Evolutionary conservation across 92 coral and sea anemone species (phyloP).

Genomic region (Zoanthus gigantus): DNA sequence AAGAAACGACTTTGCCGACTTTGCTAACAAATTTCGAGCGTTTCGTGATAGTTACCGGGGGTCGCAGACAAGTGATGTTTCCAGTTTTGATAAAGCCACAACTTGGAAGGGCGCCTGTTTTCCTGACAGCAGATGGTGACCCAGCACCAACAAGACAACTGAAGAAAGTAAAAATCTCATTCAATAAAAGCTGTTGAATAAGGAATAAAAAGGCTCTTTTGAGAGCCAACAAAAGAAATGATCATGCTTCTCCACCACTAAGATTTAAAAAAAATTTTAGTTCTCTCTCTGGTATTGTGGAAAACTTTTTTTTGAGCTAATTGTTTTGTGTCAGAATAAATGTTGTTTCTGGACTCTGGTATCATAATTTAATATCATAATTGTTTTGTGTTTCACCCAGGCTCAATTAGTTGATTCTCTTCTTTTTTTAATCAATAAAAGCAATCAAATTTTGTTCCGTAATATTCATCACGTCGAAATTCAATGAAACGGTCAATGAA

Average conservation of each 20-base stretch:
- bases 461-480: not conserved
- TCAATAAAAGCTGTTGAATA: constrained; percentile 3
- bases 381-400: not conserved
- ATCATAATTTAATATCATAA: too few species aligned
- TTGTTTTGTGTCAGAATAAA: too few species aligned
- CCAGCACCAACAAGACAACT: constrained; percentile 3
- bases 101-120: constrained; percentile 2
- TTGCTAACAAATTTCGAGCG: not conserved
- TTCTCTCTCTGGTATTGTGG: not conserved
- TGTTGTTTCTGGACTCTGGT: too few species aligned
- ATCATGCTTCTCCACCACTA: not conserved
- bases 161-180: constrained; percentile 6
- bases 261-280: not conserved
- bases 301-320: not conserved
- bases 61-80: constrained; percentile 3
- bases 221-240: constrained; percentile 11
- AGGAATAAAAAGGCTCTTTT: constrained; percentile 16
- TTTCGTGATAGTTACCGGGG: not conserved
- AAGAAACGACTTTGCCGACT: too few species aligned
- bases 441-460: not conserved
- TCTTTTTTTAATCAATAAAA: not conserved
- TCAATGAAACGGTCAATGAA: not conserved
- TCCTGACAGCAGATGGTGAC: constrained; percentile 17
- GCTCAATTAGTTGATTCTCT: not conserved
- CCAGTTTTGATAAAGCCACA: not conserved